These are phyloP conservation scores for Nomada goodeniana DNA, from an alignment of 2,888 invertebrate species.

Conservation along the genomic window DNA sequence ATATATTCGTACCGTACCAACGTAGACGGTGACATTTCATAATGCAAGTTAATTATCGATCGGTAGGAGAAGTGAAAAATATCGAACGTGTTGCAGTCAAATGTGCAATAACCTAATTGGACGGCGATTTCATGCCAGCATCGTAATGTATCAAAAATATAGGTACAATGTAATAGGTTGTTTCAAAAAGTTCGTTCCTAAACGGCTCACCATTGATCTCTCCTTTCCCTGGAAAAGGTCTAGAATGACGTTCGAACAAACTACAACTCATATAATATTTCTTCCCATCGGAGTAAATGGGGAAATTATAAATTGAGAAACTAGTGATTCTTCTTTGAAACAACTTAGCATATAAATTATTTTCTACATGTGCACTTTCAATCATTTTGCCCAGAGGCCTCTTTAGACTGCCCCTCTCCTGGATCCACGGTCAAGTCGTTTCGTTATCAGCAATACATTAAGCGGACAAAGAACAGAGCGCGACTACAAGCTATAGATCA, in stretches of 20 bases:
- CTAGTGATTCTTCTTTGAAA: no score
- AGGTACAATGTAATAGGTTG: neutral
- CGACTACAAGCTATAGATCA: slow-evolving; percentile 36
- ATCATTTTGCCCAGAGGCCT: neutral
- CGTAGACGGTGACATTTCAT: neutral
- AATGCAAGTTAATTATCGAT: neutral
- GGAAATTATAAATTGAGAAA: no score
- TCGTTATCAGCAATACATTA: slow-evolving; percentile 39
- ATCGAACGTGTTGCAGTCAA: neutral
- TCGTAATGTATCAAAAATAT: neutral
- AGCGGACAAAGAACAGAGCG: slow-evolving; percentile 38
- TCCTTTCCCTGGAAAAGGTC: neutral
- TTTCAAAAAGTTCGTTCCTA: neutral
- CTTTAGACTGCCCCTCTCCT: neutral
- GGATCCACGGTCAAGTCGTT: neutral
- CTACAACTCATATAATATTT: no score
- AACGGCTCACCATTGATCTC: neutral
- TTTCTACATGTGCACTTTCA: neutral
- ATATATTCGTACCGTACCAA: slow-evolving; percentile 2
- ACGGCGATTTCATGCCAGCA: neutral
- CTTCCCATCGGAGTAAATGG: no score
- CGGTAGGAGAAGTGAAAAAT: neutral
- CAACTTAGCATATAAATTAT: neutral
- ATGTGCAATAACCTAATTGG: neutral
- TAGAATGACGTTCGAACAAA: no score